Evolutionary conservation across 2,113 vertebrate genomes (phyloP).

Genomic region (Rhipidura dahli): DNA sequence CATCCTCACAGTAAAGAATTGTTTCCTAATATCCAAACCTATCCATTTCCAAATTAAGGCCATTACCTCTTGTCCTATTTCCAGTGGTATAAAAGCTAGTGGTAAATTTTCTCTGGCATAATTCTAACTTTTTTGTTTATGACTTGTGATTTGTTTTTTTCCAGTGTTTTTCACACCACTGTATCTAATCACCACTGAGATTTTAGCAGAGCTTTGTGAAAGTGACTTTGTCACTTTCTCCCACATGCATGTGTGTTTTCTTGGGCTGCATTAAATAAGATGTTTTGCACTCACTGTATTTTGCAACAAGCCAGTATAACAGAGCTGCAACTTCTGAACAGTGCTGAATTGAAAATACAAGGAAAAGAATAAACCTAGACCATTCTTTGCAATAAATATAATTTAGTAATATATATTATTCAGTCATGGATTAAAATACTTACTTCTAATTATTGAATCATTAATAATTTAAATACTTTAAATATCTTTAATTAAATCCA

Average conservation of each 20-base stretch:
- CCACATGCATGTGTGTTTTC: neutral
- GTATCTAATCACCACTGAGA: neutral
- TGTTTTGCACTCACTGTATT: neutral
- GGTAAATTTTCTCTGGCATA: neutral
- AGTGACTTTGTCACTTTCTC: neutral
- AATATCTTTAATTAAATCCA: constrained; percentile 34
- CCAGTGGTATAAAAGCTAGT: neutral
- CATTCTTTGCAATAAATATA: neutral
- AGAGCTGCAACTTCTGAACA: neutral
- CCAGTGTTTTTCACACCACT: neutral
- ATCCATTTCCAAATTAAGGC: neutral
- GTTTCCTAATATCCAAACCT: neutral
- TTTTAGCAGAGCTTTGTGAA: neutral
- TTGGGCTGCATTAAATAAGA: neutral
- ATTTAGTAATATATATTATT: neutral
- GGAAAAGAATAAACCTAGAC: neutral
- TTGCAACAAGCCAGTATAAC: neutral
- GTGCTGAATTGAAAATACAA: neutral
- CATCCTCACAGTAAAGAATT: neutral
- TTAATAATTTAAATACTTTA: constrained; percentile 9
- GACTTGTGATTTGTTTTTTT: neutral
- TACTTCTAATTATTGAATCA: constrained; percentile 40
- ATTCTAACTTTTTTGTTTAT: neutral
- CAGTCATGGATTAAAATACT: neutral
- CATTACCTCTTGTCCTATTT: neutral